A percentile compares a stretch with the other conserved stretches of the same genome.
Conservation (phyloP, 2,113 vertebrate species). For the Syrmaticus mikado region DNA sequence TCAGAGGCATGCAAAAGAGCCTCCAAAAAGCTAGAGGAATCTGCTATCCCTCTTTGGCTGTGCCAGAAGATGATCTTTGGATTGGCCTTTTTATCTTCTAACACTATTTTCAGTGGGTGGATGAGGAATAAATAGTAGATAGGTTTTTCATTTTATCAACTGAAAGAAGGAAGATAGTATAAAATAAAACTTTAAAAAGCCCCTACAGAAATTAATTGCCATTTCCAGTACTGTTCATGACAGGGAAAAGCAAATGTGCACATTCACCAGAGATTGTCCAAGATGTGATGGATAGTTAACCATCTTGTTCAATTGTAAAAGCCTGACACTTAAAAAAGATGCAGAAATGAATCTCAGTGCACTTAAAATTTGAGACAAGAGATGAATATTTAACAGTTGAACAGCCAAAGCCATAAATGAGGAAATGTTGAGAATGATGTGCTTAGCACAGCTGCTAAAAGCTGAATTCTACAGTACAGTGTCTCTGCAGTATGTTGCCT, state of each 20-base stretch:
- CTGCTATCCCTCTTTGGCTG: neutral
- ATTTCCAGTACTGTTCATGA: neutral
- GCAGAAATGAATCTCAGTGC: neutral
- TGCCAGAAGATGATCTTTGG: neutral
- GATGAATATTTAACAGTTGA: constrained; percentile 1
- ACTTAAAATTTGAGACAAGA: neutral
- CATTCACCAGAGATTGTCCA: neutral
- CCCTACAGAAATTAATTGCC: neutral
- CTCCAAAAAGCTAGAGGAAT: neutral
- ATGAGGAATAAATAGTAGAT: neutral
- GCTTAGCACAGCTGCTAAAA: neutral
- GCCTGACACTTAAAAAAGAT: neutral
- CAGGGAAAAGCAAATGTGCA: neutral
- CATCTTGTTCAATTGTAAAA: neutral
- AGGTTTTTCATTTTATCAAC: neutral
- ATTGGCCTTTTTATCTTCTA: neutral
- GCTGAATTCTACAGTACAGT: neutral
- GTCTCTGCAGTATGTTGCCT: neutral
- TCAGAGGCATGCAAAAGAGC: neutral
- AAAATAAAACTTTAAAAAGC: constrained; percentile 6
- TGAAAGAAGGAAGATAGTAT: neutral
- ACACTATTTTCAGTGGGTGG: neutral
- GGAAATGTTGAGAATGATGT: neutral
- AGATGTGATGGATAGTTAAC: neutral
- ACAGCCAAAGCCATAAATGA: neutral